These are phyloP conservation scores for Drosophila santomea DNA, from an alignment of 1,140 invertebrate genomes.

Conservation along the genomic window DNA sequence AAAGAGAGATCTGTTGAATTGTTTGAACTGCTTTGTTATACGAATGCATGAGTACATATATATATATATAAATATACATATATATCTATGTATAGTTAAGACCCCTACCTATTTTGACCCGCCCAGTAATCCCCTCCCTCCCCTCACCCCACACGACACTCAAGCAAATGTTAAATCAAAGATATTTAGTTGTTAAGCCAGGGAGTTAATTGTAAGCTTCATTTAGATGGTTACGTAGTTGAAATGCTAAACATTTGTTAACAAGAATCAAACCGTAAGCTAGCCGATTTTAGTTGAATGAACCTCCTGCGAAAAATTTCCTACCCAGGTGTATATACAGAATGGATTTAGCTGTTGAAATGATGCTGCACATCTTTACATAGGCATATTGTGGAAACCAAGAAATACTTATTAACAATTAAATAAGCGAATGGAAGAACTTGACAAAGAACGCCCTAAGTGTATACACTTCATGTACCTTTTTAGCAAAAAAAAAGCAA, in stretches of 20 bases:
- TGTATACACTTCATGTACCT: constrained; percentile 81
- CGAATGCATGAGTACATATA: constrained; percentile 17
- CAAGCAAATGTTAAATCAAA: constrained; percentile 80
- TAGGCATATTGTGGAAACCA: constrained; percentile 27
- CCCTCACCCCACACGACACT: constrained; percentile 37
- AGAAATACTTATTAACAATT: constrained; percentile 36
- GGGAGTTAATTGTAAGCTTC: constrained; percentile 24
- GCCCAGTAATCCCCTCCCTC: not conserved
- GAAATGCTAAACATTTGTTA: constrained; percentile 43
- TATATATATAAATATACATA: constrained; percentile 34
- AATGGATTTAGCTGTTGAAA: constrained; percentile 23
- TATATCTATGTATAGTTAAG: not conserved
- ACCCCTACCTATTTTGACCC: not conserved
- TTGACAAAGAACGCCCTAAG: constrained; percentile 54
- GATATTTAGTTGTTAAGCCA: constrained; percentile 65
- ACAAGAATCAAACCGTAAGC: constrained; percentile 22
- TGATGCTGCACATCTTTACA: constrained; percentile 22
- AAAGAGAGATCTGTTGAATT: constrained; percentile 57
- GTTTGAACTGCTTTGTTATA: constrained; percentile 66
- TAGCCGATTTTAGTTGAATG: constrained; percentile 54
- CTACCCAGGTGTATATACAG: constrained; percentile 30
- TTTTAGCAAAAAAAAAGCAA: constrained; percentile 60
- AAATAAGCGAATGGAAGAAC: constrained; percentile 28
- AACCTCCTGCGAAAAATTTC: not conserved
- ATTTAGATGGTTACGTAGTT: constrained; percentile 37